Base-by-base conservation (phyloP, 2,888 invertebrate genomes). In the Eumacrocentrus americanus region DNA sequence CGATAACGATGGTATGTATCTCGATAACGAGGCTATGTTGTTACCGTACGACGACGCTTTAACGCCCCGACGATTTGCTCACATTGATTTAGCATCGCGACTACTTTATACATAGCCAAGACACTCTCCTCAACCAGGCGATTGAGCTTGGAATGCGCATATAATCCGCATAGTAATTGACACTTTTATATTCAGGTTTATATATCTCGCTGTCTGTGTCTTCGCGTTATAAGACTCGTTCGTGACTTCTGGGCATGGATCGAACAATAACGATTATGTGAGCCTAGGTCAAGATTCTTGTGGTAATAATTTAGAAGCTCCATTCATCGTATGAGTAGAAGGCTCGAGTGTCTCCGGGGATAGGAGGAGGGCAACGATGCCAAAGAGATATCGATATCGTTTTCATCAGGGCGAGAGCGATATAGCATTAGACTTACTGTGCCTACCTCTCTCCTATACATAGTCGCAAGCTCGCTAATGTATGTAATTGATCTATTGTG, bases 401-500 rank as follows among this genome's bases (percentile, higher is more conserved):
- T 29, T 51, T 50, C 57, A 52, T 60, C 60, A 3, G 54, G 53
- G 56, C 40, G 42, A 64, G 60, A 7, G 6, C 47, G 25, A 51
- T 25, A 38, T 42, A 25, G 25, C 22, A 46, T 9, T 22, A 23
- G 37, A 14, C 37, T 44, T 35, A 44, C 35, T 42, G 7, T 44
- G 38, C 53, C 34, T 25, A 37, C 20, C 47, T 42, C 42, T 9
- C 16, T 11, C 50, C 40, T 4, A 9, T 29, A 9, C 4, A 29
- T 9, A 29, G 29, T 29, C 9, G 5, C 5, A 29, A 67, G 67
- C 69, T 69, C 69, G 44, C 77, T 76, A 76, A 79, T 77, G 76
- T 75, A 73, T 73, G 78, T 79, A 79, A 79, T 79, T 79, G 78
- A 79, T 78, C 78, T 74, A 79, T 78, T 78, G 76, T 79, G 72